These are phyloP conservation scores for Acromyrmex charruanus DNA, from an alignment of 1,140 invertebrate genomes.

Conservation along the genomic window DNA sequence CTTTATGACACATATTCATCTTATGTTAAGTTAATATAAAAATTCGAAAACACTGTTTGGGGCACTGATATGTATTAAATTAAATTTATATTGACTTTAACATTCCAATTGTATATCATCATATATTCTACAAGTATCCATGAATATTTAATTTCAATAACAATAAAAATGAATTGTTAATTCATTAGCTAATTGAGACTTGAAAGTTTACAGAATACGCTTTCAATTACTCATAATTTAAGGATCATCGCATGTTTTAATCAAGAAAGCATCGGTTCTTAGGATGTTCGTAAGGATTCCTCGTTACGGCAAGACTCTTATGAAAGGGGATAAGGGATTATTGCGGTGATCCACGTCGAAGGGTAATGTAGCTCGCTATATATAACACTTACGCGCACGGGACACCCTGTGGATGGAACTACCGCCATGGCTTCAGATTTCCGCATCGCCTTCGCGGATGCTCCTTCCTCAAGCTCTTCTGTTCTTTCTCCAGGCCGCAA, in stretches of 20 bases:
- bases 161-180: background rate
- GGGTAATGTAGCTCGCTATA: background rate
- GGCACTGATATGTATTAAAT: too few species aligned
- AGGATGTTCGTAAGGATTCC: background rate
- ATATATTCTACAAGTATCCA: background rate
- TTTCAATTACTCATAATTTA: background rate
- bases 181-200: background rate
- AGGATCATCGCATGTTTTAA: background rate
- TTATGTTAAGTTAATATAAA: too few species aligned
- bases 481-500: slow-evolving; percentile 57
- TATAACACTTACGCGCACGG: slow-evolving; percentile 22
- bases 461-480: slow-evolving; percentile 36
- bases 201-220: background rate
- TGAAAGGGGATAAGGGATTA: background rate
- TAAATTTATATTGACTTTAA: too few species aligned
- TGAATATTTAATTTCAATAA: background rate
- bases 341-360: background rate
- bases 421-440: slow-evolving; percentile 9
- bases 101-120: background rate
- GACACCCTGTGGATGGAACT: slow-evolving; percentile 39
- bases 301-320: background rate
- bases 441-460: slow-evolving; percentile 12
- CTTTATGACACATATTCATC: too few species aligned
- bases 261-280: background rate
- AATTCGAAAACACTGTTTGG: too few species aligned